Base-by-base conservation (phyloP, 2,797 vertebrate species). In the Ficedula albicollis region DNA sequence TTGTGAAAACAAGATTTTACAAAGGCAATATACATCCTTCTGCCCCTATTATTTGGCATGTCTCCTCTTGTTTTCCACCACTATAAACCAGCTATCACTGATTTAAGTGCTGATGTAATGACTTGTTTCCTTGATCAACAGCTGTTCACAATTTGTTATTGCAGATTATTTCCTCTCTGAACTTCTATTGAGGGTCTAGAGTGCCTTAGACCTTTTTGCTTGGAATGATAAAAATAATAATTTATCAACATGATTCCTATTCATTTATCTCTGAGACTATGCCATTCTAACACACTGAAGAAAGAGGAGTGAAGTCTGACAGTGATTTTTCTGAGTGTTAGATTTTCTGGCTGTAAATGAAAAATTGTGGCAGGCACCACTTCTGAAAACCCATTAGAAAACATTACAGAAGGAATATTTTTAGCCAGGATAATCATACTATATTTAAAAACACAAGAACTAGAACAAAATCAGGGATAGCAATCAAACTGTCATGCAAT, bases 101-200 rank as follows among this genome's bases (percentile, higher is more conserved):
- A 70, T 94, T 96, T 95, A 95, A 96, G 75, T 94, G 85, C 44
- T 96, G 84, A 89, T 95, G 76, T 54, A 81, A 91, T 66, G 52
- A 93, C 92, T 96, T 94, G 10, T 52, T 90, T 96, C 78, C 67
- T 95, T 90, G 83, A 89, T 95, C 94, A 95, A 92, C 91, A 95
- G 84, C 83, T 96, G 80, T 90, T 97, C 87, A 74, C 64, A 95
- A n/a, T 79, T 80, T 87, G 59, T 87, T 95, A 85, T 48, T 17
- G 30, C 41, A 90, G 75, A 92, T 94, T 91, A 82, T 93, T 96
- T 93, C 89, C 73, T 95, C 78, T 90, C 52, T 94, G 76, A 92
- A 92, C 55, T 76, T 86, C 76, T 93, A 6, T 22, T 67, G 63
- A 91, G 25, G 38, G 41, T 91, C 73, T 83, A 34, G 49, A 92